Percentiles rank a stretch among this genome's conserved stretches.
These are phyloP conservation scores for Eumacrocentrus americanus DNA, from an alignment of 2,888 invertebrate species.

Conservation along the genomic window DNA sequence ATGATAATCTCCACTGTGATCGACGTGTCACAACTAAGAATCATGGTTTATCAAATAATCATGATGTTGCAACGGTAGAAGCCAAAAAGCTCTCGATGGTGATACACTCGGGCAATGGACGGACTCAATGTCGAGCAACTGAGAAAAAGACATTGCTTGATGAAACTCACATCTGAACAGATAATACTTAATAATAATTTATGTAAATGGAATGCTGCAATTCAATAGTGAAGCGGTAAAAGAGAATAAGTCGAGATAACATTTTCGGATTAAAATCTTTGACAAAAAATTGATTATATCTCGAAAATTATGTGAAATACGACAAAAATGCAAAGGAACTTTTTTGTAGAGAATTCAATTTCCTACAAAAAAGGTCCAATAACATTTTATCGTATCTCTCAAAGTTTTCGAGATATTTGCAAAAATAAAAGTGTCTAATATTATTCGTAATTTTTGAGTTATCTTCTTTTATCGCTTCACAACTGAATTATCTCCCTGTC, in stretches of 20 bases:
- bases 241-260: too few relatives aligned
- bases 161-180: constrained; percentile 45
- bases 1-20: constrained; percentile 29
- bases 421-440: background rate
- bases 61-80: constrained; percentile 14
- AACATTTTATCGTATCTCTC: background rate
- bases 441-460: too few relatives aligned
- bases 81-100: constrained; percentile 38
- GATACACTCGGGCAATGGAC: constrained; percentile 39
- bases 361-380: background rate
- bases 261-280: background rate
- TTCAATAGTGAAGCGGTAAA: too few relatives aligned
- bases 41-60: constrained; percentile 11
- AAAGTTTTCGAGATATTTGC: background rate
- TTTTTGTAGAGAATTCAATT: background rate
- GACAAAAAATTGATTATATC: background rate
- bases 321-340: too few relatives aligned
- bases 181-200: background rate
- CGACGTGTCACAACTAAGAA: too few relatives aligned
- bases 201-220: too few relatives aligned
- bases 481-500: too few relatives aligned
- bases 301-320: background rate
- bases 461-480: too few relatives aligned
- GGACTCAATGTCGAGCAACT: constrained; percentile 32
- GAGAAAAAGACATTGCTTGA: constrained; percentile 29